Evolutionary conservation across 2,797 vertebrate species (phyloP).

Genomic region (Phoebastria nigripes): DNA sequence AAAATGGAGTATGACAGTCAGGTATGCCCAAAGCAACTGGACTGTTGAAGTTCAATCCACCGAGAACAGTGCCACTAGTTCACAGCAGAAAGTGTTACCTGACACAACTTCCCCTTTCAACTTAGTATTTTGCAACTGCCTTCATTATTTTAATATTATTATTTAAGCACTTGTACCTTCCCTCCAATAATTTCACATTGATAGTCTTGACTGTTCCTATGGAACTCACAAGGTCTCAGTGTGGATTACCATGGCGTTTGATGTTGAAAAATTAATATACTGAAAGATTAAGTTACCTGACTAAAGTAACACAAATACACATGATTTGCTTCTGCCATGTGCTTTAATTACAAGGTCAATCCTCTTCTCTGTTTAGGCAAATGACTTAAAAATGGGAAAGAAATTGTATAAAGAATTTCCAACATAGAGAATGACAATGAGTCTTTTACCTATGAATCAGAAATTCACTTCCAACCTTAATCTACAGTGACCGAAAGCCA

Average conservation of each 20-base stretch:
- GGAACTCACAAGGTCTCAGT: neutral
- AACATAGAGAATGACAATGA: neutral
- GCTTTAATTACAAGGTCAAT: neutral
- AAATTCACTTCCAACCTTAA: neutral
- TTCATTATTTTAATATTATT: neutral
- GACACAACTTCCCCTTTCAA: neutral
- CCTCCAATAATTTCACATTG: neutral
- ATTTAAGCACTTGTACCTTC: neutral
- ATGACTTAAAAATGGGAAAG: neutral
- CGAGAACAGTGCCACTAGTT: neutral
- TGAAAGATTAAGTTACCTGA: neutral
- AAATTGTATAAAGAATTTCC: neutral
- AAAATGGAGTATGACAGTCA: neutral
- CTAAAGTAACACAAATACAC: neutral
- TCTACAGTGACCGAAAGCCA: neutral
- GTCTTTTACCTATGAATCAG: constrained; percentile 1
- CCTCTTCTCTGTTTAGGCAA: neutral
- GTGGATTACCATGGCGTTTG: neutral
- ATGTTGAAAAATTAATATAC: neutral
- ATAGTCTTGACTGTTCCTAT: neutral
- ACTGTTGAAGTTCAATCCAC: neutral
- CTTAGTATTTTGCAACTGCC: neutral
- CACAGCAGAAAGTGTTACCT: neutral
- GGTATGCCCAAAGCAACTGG: neutral
- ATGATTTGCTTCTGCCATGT: neutral